Evolutionary conservation across 1,140 invertebrate genomes (phyloP).

Genomic region (Dufourea novaeangliae): DNA sequence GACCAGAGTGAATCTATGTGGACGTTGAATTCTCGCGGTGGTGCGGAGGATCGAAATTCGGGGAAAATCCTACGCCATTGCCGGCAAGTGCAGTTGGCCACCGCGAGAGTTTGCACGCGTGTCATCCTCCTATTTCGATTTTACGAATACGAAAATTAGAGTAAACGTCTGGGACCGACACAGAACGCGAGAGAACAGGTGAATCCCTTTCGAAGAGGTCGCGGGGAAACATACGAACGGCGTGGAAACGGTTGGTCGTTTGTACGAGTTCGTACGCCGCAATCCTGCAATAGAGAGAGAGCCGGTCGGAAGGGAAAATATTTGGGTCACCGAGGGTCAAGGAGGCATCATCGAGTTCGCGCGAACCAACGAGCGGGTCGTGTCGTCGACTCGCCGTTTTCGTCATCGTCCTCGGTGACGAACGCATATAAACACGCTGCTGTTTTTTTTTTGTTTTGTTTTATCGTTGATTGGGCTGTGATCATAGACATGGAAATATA

Average conservation of each 20-base stretch:
- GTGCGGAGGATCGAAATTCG: background rate
- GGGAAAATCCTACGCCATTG: background rate
- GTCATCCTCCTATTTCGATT: no score
- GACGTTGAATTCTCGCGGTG: no score
- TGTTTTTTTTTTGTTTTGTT: background rate
- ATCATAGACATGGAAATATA: no score
- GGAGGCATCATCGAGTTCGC: constrained; percentile 7
- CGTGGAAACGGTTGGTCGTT: background rate
- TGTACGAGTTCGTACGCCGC: constrained; percentile 17
- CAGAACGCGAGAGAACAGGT: background rate
- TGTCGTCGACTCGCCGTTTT: background rate
- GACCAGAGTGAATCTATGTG: no score
- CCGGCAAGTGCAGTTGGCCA: background rate
- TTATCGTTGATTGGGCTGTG: no score
- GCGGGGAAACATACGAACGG: background rate
- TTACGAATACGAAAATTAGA: no score
- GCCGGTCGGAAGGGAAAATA: constrained; percentile 26
- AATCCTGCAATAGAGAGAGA: constrained; percentile 1
- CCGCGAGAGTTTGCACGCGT: background rate
- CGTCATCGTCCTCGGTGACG: background rate
- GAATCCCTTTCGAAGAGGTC: background rate
- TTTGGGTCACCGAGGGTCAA: constrained; percentile 23
- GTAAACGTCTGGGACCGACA: no score
- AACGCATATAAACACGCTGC: background rate
- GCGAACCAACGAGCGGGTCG: background rate